phyloP scores from a whole-genome alignment of 1,140 invertebrate genomes.

The Macrobrachium nipponense region DNA sequence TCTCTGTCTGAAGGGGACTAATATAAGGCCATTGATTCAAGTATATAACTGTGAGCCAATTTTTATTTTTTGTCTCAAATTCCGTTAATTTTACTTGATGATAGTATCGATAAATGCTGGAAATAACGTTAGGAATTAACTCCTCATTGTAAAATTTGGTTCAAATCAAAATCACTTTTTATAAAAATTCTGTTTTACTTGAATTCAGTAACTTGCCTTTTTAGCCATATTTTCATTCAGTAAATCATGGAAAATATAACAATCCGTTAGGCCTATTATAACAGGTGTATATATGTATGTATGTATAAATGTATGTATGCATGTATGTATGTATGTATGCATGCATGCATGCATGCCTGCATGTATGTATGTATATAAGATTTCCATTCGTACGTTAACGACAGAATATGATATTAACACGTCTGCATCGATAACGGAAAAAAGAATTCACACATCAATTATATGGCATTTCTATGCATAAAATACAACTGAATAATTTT shows the following conservation, averaged over 20 bases:
- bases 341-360: not conserved
- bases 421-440: not conserved
- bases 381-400: not conserved
- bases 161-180: not conserved
- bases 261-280: not conserved
- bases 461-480: not conserved
- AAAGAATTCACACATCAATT: not conserved
- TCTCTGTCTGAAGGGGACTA: no score
- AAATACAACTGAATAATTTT: no score
- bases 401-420: not conserved
- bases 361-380: not conserved
- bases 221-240: not conserved
- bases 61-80: no score
- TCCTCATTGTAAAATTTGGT: no score
- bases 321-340: not conserved
- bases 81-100: no score
- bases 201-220: not conserved
- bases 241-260: not conserved
- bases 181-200: not conserved
- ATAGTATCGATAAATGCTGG: no score
- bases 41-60: no score
- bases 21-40: no score
- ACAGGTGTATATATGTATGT: not conserved
- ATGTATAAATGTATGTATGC: conserved; percentile 8
- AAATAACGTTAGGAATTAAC: no score